Base-by-base conservation (phyloP, 2,888 invertebrate genomes). In the Agrotis segetum region DNA sequence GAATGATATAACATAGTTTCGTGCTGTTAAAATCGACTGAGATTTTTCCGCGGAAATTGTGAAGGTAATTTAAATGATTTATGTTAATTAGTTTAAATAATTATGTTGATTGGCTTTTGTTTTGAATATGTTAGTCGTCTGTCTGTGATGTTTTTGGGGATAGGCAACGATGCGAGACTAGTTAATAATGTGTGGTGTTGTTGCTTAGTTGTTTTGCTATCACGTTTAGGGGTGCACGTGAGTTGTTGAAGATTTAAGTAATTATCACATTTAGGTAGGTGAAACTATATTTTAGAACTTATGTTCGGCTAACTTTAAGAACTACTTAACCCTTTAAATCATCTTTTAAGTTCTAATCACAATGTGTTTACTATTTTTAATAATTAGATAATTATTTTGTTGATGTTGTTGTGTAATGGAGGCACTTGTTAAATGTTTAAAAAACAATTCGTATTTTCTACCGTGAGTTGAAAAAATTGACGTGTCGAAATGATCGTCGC, bases 41-140 rank as follows among this genome's bases (percentile, higher is more conserved):
- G 11, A 46, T 76, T 71, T 72, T 71, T 62, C 63, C 44, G 61
- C 61, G 75, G 77, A 63, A 64, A 66, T 74, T 67, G 65, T 73
- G 24, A 77, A 84, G 84, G 84, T 84, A 84, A 77, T 52, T n/a
- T 73, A 66, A 46, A 49, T 67, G 13, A 63, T 19, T 53, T 29
- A 53, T 53, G 52, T 19, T 71, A 63, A 81, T 75, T 75, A 64
- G 14, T 53, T 24, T 61, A 74, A 61, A 78, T 78, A 62, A 46
- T 77, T 34, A 74, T 77, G 19, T 56, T 52, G 24, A 46, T 62
- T 60, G 19, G 44, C 49, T 58, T 67, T 75, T 76, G 61, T 71
- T 47, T 62, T 24, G 3, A 16, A 52, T 14, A 19, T 47, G 21
- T 65, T 60, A 56, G 46, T 53, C 47, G 24, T 66, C 21, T 71